These are phyloP conservation scores for Ictalurus furcatus DNA, from an alignment of 2,113 vertebrate species.

Conservation along the genomic window DNA sequence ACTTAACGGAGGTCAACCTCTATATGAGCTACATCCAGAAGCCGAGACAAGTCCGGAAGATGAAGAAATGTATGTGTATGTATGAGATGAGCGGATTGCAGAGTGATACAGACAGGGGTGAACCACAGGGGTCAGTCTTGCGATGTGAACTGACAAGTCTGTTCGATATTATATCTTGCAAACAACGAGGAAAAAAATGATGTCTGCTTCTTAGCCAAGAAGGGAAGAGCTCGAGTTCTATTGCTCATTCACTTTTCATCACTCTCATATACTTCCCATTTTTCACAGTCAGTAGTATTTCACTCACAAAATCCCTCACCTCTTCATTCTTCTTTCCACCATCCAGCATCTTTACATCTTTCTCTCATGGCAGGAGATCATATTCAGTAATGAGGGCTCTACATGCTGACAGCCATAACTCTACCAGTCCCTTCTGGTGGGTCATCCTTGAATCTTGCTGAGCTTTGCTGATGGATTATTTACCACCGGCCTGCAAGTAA, in stretches of 20 bases:
- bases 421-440: conserved; percentile 37
- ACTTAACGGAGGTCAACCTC: neutral
- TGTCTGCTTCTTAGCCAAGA: conserved; percentile 34
- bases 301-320: conserved; percentile 22
- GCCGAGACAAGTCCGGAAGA: neutral
- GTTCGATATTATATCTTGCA: conserved; percentile 47
- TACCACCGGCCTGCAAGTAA: conserved; percentile 27
- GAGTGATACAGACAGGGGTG: conserved; percentile 38
- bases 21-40: neutral
- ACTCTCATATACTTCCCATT: neutral
- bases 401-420: conserved; percentile 47
- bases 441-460: conserved; percentile 45
- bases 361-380: conserved; percentile 47
- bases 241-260: conserved; percentile 18
- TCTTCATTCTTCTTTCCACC: conserved; percentile 22
- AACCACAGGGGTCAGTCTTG: conserved; percentile 44
- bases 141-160: conserved; percentile 37
- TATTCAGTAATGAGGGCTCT: conserved; percentile 42
- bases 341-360: conserved; percentile 37
- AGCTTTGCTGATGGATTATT: conserved; percentile 38
- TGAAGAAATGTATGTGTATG: neutral
- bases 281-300: conserved; percentile 18
- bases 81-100: neutral
- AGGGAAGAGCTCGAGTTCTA: neutral
- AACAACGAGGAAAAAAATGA: conserved; percentile 30